Percentiles rank a stretch among this genome's conserved stretches.
phyloP scores from a whole-genome alignment of 2,797 vertebrate genomes.

The Notolepis coatsorum region DNA sequence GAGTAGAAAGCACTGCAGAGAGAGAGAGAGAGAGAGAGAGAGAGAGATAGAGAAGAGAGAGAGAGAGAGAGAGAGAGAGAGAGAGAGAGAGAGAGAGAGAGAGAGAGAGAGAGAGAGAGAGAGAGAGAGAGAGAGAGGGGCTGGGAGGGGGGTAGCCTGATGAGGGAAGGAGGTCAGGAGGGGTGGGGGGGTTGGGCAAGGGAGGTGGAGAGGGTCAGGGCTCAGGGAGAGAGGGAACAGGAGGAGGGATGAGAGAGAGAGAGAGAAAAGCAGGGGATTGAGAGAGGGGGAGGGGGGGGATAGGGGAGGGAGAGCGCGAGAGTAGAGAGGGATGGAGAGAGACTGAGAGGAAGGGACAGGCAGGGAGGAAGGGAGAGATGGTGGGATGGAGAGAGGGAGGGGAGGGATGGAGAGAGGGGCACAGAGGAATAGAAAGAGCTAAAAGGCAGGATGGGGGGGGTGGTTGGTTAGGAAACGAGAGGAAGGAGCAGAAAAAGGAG shows the following conservation, averaged over 20 bases:
- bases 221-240: neutral
- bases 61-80: neutral
- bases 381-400: conserved; percentile 1
- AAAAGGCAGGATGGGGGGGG: conserved; percentile 2
- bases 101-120: neutral
- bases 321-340: too few species aligned
- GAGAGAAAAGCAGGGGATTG: too few species aligned
- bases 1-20: neutral
- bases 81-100: neutral
- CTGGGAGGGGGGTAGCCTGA: neutral
- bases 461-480: neutral
- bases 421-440: too few species aligned
- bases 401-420: too few species aligned
- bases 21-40: neutral
- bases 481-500: too few species aligned
- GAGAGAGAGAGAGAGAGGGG: neutral
- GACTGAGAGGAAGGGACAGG: too few species aligned
- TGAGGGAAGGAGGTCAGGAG: too few species aligned
- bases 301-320: too few species aligned
- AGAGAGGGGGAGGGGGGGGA: too few species aligned
- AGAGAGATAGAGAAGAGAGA: neutral
- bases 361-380: neutral
- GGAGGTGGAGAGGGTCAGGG: neutral
- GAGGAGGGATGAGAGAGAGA: too few species aligned
- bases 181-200: too few species aligned